Base-by-base conservation (phyloP, 2,113 vertebrate species). In the Clarias gariepinus region DNA sequence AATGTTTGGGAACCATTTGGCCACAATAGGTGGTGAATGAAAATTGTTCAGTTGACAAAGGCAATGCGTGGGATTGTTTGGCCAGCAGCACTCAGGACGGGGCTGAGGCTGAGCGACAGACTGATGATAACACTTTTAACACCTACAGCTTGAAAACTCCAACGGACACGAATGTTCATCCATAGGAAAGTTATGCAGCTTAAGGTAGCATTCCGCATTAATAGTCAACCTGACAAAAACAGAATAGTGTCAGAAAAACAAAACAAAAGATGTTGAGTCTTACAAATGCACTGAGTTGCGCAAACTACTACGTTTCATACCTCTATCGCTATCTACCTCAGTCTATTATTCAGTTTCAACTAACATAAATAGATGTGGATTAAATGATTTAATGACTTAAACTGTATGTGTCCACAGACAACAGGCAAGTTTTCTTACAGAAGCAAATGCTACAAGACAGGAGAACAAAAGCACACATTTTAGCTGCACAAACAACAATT, bases 131-230 rank as follows among this genome's bases (percentile, higher is more conserved):
- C 64, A 91, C 30, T 84, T 76, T 55, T 91, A 94, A 93, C 91
- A 99, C 98, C 92, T 98, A 99, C 98, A 99, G 96, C 98, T 99
- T 86, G 98, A 99, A 96, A 99, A 99, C 92, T 98, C 98, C 95
- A 99, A 94, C 55, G 98, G 98, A 92, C 98, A 99, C 88, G 98
- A 99, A 92, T 99, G 97, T 87, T 98, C 97, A 95, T 99, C 98
- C 98, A 99, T 99, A 87, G 97, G 97, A 95, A 99, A 99, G 94
- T 99, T 98, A 95, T 99, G 97, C 94, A 99, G 97, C 94, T 99
- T 98, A 95, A 99, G 97, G 91, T 99, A 98, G 93, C 98, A 99
- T 95, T 99, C 97, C 93, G 97, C 98, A 95, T 98, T 98, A 95
- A 99, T 99, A 93, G 98, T 99, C 95, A 99, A 95, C 94, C 98